These are phyloP conservation scores for Artemia sp. DNA, from an alignment of 2,888 invertebrate species.

Conservation along the genomic window DNA sequence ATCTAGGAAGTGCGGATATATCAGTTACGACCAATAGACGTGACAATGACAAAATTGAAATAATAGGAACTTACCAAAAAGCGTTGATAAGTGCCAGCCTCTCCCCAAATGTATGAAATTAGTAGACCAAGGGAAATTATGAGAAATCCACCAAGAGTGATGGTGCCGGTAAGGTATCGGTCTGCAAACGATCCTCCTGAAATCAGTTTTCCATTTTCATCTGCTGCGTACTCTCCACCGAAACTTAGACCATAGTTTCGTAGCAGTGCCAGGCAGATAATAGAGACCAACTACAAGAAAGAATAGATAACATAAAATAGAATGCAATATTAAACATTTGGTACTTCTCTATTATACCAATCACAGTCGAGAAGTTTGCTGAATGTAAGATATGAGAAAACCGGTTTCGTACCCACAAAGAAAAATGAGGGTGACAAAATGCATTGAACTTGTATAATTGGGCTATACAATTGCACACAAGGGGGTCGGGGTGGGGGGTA, in stretches of 20 bases:
- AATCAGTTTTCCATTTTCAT: neutral
- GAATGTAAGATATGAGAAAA: too few species aligned
- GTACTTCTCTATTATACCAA: too few species aligned
- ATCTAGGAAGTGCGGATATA: too few species aligned
- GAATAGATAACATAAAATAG: neutral
- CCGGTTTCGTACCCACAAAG: too few species aligned
- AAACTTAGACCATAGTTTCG: constrained; percentile 21
- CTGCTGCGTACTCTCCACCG: constrained; percentile 20
- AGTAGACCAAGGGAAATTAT: constrained; percentile 22
- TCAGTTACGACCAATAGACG: too few species aligned
- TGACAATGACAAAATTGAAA: too few species aligned
- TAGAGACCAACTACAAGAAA: constrained; percentile 19
- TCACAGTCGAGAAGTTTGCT: too few species aligned
- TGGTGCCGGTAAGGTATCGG: constrained; percentile 22
- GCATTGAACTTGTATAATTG: too few species aligned
- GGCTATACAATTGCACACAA: too few species aligned
- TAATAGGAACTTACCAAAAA: constrained; percentile 16
- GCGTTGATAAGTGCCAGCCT: constrained; percentile 22
- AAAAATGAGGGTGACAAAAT: too few species aligned
- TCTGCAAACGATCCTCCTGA: constrained; percentile 20
- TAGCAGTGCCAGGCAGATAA: constrained; percentile 22
- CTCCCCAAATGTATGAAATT: constrained; percentile 23
- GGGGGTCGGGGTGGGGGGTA: too few species aligned
- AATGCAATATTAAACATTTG: too few species aligned
- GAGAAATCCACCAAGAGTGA: constrained; percentile 23